Base-by-base conservation (phyloP, 1,140 invertebrate species). In the Plectrocnemia conspersa region DNA sequence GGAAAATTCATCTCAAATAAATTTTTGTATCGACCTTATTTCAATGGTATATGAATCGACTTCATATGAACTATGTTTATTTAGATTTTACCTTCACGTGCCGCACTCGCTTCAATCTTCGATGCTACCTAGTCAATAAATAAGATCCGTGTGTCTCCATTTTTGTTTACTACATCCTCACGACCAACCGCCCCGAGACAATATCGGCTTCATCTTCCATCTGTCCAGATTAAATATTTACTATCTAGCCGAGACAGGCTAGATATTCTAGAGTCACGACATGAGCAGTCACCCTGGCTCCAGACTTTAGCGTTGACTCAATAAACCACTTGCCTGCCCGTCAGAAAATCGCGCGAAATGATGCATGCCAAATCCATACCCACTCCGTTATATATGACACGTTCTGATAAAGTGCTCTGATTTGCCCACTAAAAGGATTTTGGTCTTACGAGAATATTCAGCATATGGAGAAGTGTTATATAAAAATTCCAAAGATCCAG, bases 211-310 rank as follows among this genome's bases (percentile, higher is more conserved):
- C 47, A 50, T 50, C 47, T 38, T 23, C 47, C 1, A 15, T 13
- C 29, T 38, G 33, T 50, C 33, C 44, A 2, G 44, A 10, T 29
- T 32, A 27, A 32, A 47, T 47, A 47, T 47, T 47, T 47, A 29
- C 44, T 47, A 47, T 47, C 42, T n/a, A 11, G 7, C 44, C 44
- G 44, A 38, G 35, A 38, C 35, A 38, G 35, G 35, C 35, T 18
- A 10, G 24, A 47, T 47, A 27, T 32, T n/a, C n/a, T 15, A 16
- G 35, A 10, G 21, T 47, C 44, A 47, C 44, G 44, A 47, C 33
- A 15, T 10, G 15, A 24, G 47, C 16, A 33, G 13, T 50, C 47
- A 16, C 21, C 33, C 23, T 47, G 24, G 18, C 27, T 29, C 27
- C 27, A 29, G 27, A 29, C 27, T 7, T 7, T 7, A 29, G n/a